Conservation (phyloP, 2,797 vertebrate species). For the Poecilia gillii region DNA sequence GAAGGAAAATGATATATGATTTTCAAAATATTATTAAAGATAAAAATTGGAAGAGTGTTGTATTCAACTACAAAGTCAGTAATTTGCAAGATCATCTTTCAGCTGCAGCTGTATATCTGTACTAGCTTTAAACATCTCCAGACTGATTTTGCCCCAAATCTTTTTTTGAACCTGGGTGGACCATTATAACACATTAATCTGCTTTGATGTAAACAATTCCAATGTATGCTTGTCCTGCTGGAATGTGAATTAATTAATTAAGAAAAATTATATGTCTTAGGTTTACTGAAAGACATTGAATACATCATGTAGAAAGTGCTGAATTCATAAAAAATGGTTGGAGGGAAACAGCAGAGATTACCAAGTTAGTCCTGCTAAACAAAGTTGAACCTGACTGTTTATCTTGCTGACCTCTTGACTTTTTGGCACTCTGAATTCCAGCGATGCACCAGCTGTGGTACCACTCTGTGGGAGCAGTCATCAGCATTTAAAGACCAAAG, state of each 20-base stretch:
- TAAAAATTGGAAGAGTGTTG: background rate
- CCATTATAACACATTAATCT: background rate
- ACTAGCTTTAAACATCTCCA: background rate
- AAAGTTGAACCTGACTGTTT: background rate
- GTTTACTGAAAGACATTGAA: background rate
- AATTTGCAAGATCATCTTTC: background rate
- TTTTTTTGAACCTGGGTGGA: background rate
- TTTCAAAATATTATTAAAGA: background rate
- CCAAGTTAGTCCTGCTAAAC: background rate
- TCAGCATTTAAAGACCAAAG: constrained; percentile 92
- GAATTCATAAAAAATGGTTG: background rate
- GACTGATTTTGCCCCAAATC: background rate
- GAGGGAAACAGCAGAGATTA: background rate
- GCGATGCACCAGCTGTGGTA: constrained; percentile 85
- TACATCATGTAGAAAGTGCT: background rate
- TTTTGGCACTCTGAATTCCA: constrained; percentile 89
- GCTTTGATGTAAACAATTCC: background rate
- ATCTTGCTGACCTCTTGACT: constrained; percentile 84
- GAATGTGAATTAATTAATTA: background rate
- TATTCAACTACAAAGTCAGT: background rate
- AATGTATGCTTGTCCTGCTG: background rate
- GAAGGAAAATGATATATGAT: background rate
- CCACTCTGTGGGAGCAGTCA: constrained; percentile 86
- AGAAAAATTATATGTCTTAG: background rate
- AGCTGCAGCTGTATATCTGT: background rate